These are phyloP conservation scores for Rhineura floridana DNA, from an alignment of 2,113 vertebrate genomes.

Conservation along the genomic window DNA sequence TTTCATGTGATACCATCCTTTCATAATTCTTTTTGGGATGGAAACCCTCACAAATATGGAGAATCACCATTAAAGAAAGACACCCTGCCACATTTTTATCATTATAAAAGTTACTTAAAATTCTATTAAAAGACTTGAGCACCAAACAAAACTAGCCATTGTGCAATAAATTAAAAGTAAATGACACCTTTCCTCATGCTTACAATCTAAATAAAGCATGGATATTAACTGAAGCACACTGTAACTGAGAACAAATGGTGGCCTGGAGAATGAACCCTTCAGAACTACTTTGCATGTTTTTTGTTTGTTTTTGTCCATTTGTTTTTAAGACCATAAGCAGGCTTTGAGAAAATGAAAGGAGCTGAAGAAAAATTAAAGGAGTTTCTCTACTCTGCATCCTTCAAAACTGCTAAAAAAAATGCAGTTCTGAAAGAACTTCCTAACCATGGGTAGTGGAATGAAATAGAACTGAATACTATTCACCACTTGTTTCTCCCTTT, in stretches of 20 bases:
- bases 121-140: background rate
- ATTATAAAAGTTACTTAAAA: background rate
- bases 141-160: background rate
- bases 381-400: conserved; percentile 30
- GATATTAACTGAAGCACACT: background rate
- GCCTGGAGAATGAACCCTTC: background rate
- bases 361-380: conserved; percentile 35
- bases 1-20: too few relatives aligned
- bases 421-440: conserved; percentile 39
- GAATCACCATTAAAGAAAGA: too few relatives aligned
- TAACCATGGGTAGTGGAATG: conserved; percentile 26
- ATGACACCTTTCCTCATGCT: background rate
- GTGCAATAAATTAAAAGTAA: background rate
- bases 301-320: conserved; percentile 3
- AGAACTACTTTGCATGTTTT: background rate
- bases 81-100: too few relatives aligned
- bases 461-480: conserved; percentile 44
- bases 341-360: conserved; percentile 15
- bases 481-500: conserved; percentile 54
- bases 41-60: too few relatives aligned
- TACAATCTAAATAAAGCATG: background rate
- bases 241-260: background rate
- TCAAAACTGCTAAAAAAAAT: conserved; percentile 20
- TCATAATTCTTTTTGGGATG: too few relatives aligned
- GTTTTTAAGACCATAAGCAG: conserved; percentile 4